Evolutionary conservation across 2,113 vertebrate genomes (phyloP).

Genomic region (Cnemophilus loriae): DNA sequence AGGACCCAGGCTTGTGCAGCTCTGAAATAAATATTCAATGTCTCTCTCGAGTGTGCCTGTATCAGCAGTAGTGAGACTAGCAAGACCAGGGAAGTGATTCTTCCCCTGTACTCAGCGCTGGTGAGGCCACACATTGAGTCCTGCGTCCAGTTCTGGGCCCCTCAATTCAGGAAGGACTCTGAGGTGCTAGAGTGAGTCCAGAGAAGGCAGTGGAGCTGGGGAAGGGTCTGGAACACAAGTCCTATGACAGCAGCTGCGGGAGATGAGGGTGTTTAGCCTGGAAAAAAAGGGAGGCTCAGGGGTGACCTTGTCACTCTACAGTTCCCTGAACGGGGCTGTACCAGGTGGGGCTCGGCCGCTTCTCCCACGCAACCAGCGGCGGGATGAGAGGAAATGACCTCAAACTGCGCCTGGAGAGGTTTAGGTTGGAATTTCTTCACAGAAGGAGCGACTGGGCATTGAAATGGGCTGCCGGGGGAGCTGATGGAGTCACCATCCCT

Average conservation of each 20-base stretch:
- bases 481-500: accelerated
- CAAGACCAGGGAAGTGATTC: background rate
- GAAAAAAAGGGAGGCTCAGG: too few species aligned
- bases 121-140: background rate
- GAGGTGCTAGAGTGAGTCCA: background rate
- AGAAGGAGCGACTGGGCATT: accelerated
- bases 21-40: background rate
- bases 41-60: background rate
- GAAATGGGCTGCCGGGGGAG: background rate
- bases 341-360: accelerated
- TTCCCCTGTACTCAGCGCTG: too few species aligned
- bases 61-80: background rate
- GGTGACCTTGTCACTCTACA: background rate
- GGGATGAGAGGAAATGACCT: background rate
- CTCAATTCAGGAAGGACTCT: background rate
- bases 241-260: background rate
- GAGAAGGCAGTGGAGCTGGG: background rate
- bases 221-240: background rate
- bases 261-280: too few species aligned
- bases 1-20: background rate
- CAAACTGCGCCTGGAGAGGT: background rate
- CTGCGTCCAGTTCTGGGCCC: too few species aligned
- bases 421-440: background rate
- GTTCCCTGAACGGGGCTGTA: background rate
- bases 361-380: background rate